Evolutionary conservation across 2,888 invertebrate species (phyloP).

Genomic region (Oscheius myriophilus): DNA sequence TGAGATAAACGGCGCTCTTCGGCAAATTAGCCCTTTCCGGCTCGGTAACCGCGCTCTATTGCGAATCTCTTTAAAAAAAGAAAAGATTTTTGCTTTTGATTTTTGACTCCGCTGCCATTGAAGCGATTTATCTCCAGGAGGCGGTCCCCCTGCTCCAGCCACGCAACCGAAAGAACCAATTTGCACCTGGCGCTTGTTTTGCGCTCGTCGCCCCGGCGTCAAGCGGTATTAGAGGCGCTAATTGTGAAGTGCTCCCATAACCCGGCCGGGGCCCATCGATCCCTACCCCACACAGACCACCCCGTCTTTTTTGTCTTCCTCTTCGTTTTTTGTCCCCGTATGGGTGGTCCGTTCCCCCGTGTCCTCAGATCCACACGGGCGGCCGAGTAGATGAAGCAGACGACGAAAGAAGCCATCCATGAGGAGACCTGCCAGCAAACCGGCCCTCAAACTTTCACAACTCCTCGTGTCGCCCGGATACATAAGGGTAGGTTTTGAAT

Average conservation of each 20-base stretch:
- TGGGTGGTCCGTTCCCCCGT: not conserved
- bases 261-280: slow-evolving; percentile 17
- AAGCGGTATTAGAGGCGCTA: slow-evolving; percentile 29
- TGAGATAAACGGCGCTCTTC: too few species aligned
- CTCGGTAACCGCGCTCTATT: too few species aligned
- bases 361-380: slow-evolving; percentile 1
- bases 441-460: slow-evolving; percentile 46
- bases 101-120: not conserved
- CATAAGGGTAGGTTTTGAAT: slow-evolving; percentile 53
- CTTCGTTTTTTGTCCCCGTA: not conserved
- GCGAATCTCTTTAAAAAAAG: too few species aligned
- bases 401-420: not conserved
- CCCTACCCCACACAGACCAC: not conserved
- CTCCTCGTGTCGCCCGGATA: slow-evolving; percentile 65
- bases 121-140: too few species aligned
- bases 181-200: too few species aligned
- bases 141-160: too few species aligned
- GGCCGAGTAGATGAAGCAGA: slow-evolving; percentile 8
- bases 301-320: slow-evolving; percentile 8
- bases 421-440: slow-evolving; percentile 23
- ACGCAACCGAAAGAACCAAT: too few species aligned
- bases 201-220: slow-evolving; percentile 11
- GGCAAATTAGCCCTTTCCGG: too few species aligned
- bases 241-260: slow-evolving; percentile 25
- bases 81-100: not conserved